Conservation (phyloP, 2,888 invertebrate species). For the Melanostoma mellinum region DNA sequence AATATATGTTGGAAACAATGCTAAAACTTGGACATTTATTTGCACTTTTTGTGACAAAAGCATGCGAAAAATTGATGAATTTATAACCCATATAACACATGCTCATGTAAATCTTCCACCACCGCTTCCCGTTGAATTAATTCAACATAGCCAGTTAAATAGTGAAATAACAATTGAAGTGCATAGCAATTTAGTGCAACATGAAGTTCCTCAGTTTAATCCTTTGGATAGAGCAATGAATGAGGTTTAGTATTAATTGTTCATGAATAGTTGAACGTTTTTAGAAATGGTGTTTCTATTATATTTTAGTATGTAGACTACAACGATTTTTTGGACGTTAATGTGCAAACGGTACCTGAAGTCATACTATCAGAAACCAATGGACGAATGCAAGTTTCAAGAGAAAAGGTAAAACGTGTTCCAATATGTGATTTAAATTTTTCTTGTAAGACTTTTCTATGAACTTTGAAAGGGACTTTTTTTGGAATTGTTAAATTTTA, state of each 20-base stretch:
- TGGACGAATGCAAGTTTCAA: conserved; percentile 49
- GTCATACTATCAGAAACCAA: conserved; percentile 72
- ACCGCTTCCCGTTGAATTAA: conserved; percentile 45
- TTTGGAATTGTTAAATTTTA: too few relatives aligned
- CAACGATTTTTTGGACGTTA: conserved; percentile 75
- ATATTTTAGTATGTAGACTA: conserved; percentile 75
- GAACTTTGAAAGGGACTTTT: too few relatives aligned
- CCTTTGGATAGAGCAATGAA: conserved; percentile 43
- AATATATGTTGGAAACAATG: conserved; percentile 76
- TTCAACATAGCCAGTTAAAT: not conserved
- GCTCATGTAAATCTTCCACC: conserved; percentile 73
- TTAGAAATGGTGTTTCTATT: not conserved
- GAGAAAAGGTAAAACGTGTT: conserved; percentile 37
- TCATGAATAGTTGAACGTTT: not conserved
- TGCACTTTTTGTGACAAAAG: conserved; percentile 76
- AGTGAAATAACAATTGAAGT: conserved; percentile 2
- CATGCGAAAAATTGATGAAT: conserved; percentile 76
- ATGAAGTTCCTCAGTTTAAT: conserved; percentile 50
- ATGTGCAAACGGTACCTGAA: conserved; percentile 75
- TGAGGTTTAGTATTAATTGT: conserved; percentile 35
- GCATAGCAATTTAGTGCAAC: conserved; percentile 15
- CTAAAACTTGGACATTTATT: conserved; percentile 76
- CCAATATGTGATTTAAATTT: not conserved
- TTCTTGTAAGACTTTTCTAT: not conserved
- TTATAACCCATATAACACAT: conserved; percentile 75